Base-by-base conservation (phyloP, 2,888 invertebrate species). In the Caenorhabditis sulstoni region DNA sequence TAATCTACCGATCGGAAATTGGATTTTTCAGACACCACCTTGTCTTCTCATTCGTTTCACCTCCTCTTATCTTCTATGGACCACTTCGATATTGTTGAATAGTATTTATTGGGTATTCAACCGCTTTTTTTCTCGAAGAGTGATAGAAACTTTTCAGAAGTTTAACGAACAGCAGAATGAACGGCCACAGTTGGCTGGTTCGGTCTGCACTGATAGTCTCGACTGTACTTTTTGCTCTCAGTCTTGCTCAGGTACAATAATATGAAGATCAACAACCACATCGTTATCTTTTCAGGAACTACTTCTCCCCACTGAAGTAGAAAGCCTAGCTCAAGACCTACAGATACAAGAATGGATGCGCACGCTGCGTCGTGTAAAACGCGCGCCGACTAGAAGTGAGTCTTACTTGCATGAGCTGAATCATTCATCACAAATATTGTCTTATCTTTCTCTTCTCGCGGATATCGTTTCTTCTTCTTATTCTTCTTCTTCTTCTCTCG, bases 311-410 rank as follows among this genome's bases (percentile, higher is more conserved):
- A 41, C 37, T 41, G 79, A 79, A 74, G 68, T 79, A 62, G 79
- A 79, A 57, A 61, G 70, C 41, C 68, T 79, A 18, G 73, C 79
- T 47, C 74, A 79, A 79, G 85, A 86, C 58, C 81, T 87, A 18
- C 83, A 87, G 66, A 81, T 87, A 22, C 87, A 88, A 75, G 87
- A 88, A 74, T 87, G 86, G 79, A 88, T 88, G 88, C 85, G 86
- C 49, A 81, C 82, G 49, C 64, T 88, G 62, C 84, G 87, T 45
- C 81, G 88, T 52, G 87, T 86, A 57, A 87, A 88, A 65, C 78
- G 86, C 64, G 82, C 84, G 20, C 80, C 85, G 35, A 79, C 85
- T 16, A 78, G 86, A 83, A 83, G 85, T 86, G 71, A 78, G 87
- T 87, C 67, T 29, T 29, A 29, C 29, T 29, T 7, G 29, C 29